A percentile compares a stretch with the other conserved stretches of the same genome.
Conservation (phyloP, 1,140 invertebrate species). For the Papilio aristodemus region DNA sequence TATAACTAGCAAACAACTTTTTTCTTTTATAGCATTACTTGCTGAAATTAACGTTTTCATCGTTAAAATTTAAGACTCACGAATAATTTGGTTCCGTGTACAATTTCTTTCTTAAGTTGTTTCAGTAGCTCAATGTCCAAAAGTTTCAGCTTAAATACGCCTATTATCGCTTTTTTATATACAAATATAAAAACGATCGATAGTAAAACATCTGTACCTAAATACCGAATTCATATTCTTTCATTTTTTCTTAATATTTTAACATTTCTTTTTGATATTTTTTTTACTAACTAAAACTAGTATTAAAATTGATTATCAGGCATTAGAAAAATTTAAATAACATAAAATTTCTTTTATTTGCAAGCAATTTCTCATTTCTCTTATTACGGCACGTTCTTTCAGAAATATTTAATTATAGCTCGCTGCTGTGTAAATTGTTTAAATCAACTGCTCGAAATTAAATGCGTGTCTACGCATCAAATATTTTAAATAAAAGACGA, state of each 20-base stretch:
- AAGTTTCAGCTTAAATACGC: no score
- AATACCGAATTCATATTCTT: no score
- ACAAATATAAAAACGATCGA: no score
- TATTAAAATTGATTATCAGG: neutral
- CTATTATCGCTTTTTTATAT: no score
- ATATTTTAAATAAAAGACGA: neutral
- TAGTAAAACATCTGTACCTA: no score
- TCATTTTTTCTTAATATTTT: no score
- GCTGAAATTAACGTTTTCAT: neutral
- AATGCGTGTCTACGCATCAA: conserved; percentile 11
- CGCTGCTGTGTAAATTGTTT: conserved; percentile 5
- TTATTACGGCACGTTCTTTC: conserved; percentile 5
- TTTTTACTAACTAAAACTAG: no score
- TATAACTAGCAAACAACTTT: neutral
- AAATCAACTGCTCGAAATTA: neutral
- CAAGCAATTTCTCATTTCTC: neutral
- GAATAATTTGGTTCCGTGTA: no score
- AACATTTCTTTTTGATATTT: no score
- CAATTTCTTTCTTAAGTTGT: no score
- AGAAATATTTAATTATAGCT: neutral
- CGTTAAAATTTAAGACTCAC: no score
- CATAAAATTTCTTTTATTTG: neutral
- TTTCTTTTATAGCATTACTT: neutral
- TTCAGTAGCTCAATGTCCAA: no score
- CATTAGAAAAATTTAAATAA: neutral